A percentile compares a stretch with the other conserved stretches of the same genome.
Evolutionary conservation across 2,797 vertebrate genomes (phyloP).

Genomic region (Pseudocheirus occidentalis): DNA sequence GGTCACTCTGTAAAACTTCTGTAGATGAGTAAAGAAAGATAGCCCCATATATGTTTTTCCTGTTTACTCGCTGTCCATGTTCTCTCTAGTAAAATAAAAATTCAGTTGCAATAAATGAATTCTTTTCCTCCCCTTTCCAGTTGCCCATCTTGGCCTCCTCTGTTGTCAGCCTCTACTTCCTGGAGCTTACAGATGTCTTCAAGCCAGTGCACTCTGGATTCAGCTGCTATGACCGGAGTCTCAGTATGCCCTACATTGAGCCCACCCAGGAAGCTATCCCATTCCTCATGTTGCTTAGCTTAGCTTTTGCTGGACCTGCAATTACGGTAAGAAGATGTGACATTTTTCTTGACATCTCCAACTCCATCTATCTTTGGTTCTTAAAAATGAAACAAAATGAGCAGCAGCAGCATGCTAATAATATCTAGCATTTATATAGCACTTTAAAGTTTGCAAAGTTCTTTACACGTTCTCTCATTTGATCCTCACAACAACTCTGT

Average conservation of each 20-base stretch:
- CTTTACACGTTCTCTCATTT: background rate
- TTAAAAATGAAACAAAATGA: background rate
- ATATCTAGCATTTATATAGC: background rate
- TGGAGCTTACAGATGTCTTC: slow-evolving; percentile 98
- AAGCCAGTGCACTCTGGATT: slow-evolving; percentile 96
- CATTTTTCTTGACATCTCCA: background rate
- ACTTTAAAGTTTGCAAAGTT: background rate
- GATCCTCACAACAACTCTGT: background rate
- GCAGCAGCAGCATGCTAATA: background rate
- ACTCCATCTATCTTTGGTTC: background rate
- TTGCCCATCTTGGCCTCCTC: slow-evolving; percentile 96
- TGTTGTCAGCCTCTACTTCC: slow-evolving; percentile 96
- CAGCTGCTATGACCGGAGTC: slow-evolving; percentile 96
- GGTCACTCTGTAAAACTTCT: background rate
- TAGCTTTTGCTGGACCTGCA: slow-evolving; percentile 95
- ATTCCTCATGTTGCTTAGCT: slow-evolving; percentile 95
- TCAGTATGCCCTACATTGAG: slow-evolving; percentile 97
- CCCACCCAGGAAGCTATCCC: slow-evolving; percentile 95
- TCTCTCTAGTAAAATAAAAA: background rate
- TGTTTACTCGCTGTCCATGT: background rate
- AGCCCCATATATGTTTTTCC: background rate
- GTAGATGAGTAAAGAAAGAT: background rate
- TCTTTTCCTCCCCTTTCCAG: slow-evolving; percentile 83
- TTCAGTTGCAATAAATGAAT: slow-evolving; percentile 38
- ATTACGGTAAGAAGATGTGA: slow-evolving; percentile 88